Evolutionary conservation across 2,888 invertebrate genomes (phyloP).

Genomic region (Dendrolimus pini): DNA sequence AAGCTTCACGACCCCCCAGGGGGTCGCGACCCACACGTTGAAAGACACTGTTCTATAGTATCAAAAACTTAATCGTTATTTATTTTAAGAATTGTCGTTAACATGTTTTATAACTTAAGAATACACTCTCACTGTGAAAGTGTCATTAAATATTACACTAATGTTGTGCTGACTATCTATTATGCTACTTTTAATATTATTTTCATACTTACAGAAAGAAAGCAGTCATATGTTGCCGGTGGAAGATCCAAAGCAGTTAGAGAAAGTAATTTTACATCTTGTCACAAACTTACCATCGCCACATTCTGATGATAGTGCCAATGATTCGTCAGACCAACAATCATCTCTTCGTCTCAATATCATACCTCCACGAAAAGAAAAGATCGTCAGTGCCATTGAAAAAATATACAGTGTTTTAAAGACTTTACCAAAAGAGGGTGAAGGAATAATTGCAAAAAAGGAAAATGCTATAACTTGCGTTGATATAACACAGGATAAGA

Average conservation of each 20-base stretch:
- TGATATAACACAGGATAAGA: background rate
- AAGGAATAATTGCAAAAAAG: background rate
- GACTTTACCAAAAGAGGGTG: slow-evolving; percentile 12
- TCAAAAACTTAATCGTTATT: too few relatives aligned
- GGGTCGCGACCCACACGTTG: too few relatives aligned
- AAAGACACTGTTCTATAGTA: too few relatives aligned
- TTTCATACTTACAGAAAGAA: slow-evolving; percentile 22
- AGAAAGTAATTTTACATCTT: slow-evolving; percentile 82
- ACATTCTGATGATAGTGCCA: slow-evolving; percentile 11
- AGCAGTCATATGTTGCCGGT: slow-evolving; percentile 48
- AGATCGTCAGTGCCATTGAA: slow-evolving; percentile 50
- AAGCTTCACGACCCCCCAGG: too few relatives aligned
- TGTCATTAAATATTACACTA: too few relatives aligned
- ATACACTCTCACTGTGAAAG: too few relatives aligned
- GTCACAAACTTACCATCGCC: slow-evolving; percentile 52
- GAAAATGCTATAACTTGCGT: too few relatives aligned
- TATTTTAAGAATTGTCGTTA: too few relatives aligned
- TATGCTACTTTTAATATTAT: background rate
- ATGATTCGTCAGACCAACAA: slow-evolving; percentile 7
- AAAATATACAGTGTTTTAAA: slow-evolving; percentile 51
- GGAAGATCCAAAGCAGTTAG: slow-evolving; percentile 81
- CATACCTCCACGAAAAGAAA: slow-evolving; percentile 47
- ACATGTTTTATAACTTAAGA: too few relatives aligned
- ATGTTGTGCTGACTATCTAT: background rate
- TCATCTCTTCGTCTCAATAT: slow-evolving; percentile 30